A percentile compares a stretch with the other conserved stretches of the same genome.
Evolutionary conservation across 2,113 vertebrate species (phyloP).

Genomic region (Tylochromis polylepis): DNA sequence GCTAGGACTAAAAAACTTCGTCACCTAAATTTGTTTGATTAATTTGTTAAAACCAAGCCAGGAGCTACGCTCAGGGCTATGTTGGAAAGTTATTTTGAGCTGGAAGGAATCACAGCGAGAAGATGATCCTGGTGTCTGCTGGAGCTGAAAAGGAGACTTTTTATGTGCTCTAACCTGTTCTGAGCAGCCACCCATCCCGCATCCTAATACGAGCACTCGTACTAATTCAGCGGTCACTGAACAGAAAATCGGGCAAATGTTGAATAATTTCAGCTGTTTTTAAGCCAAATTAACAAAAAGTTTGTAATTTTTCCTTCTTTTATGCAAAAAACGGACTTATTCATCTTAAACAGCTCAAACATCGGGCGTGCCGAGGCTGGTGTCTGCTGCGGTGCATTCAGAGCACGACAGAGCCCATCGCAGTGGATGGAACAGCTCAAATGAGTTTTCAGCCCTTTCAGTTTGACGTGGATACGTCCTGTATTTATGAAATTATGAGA

Average conservation of each 20-base stretch:
- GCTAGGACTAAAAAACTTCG: background rate
- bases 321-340: background rate
- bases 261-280: background rate
- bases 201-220: rapidly evolving
- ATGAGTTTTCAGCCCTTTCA: background rate
- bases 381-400: background rate
- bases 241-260: background rate
- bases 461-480: rapidly evolving
- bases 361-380: rapidly evolving
- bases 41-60: background rate
- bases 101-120: background rate
- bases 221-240: rapidly evolving
- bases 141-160: background rate
- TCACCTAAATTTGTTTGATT: rapidly evolving
- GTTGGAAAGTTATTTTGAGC: background rate
- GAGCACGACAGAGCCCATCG: background rate
- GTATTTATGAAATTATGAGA: rapidly evolving
- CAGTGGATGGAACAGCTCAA: background rate
- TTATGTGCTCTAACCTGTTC: background rate
- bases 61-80: rapidly evolving
- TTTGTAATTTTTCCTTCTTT: rapidly evolving
- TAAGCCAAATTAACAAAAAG: background rate
- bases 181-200: background rate
- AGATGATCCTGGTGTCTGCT: background rate
- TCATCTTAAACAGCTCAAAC: background rate